Base-by-base conservation (phyloP, 1,140 invertebrate species). In the Globodera rostochiensis region DNA sequence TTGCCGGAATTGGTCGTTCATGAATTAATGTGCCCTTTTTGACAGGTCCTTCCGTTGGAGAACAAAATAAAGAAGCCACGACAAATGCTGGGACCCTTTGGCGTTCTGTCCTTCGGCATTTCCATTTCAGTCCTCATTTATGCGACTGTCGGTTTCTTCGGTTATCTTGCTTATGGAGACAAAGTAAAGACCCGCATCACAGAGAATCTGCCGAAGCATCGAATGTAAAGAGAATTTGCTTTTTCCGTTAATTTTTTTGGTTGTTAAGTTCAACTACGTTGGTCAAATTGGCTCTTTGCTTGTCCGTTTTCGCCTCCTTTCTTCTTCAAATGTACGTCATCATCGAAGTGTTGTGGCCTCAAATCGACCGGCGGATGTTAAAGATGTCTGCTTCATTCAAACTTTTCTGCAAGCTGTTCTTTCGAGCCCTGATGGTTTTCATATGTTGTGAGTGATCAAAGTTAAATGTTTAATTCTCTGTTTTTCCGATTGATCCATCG, bases 301-400 rank as follows among this genome's bases (percentile, higher is more conserved):
- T 91, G 21, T 87, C 90, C n/a, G 88, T 92, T 21, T 91, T 90
- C 84, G 88, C 91, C 50, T 86, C 88, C 0, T 92, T 92, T 92
- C 93, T 94, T 46, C 92, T 97, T 19, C 95, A 97, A 90, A 94
- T 96, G 84, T 97, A 96, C 90, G 95, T 97, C 46, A 95, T 95
- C 7, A 93, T 96, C 88, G 94, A 94, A 83, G 95, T 97, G 79
- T 93, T 96, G 25, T 96, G 95, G 93, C 94, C 95, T 15, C 64
- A 60, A 73, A n/a, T 80, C 21, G 21, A 13, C 11, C 11, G 21
- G 92, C 87, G 90, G 91, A 19, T 80, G 0, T 50, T 21, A 71
- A 57, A 21, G 3, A 90, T 11, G 90, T 64, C 74, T 4, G 8
- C 36, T 49, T 25, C 21, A 36, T 66, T 21, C 13, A 66, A 77